Percentiles rank a stretch among this genome's conserved stretches.
These are phyloP conservation scores for Cryptocheilus praepositus DNA, from an alignment of 2,888 invertebrate genomes.

Conservation along the genomic window DNA sequence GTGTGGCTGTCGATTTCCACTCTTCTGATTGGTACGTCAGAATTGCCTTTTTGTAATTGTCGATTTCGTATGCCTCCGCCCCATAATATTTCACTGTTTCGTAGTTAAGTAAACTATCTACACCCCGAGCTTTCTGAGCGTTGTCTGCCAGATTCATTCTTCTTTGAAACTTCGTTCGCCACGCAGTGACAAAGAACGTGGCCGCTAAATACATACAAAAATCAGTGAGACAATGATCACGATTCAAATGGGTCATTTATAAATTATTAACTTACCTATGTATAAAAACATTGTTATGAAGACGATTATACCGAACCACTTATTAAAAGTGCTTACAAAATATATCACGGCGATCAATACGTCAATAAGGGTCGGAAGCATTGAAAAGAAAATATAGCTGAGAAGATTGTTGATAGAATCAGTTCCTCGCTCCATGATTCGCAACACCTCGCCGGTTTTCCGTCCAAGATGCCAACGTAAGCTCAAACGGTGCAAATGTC, in stretches of 20 bases:
- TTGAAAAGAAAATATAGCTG: conserved; percentile 94
- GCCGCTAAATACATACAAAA: conserved; percentile 78
- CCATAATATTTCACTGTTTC: conserved; percentile 99
- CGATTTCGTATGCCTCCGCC: conserved; percentile 93
- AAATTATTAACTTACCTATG: conserved; percentile 82
- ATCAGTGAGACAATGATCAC: conserved; percentile 18
- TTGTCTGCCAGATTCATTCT: conserved; percentile 97
- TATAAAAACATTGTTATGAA: conserved; percentile 95
- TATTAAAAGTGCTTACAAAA: conserved; percentile 91
- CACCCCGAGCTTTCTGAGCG: conserved; percentile 91
- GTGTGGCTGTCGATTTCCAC: conserved; percentile 89
- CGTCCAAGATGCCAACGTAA: conserved; percentile 95
- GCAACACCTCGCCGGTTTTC: conserved; percentile 97
- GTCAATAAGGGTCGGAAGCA: conserved; percentile 94
- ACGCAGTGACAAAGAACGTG: conserved; percentile 95
- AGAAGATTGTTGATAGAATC: conserved; percentile 96
- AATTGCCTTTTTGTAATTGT: conserved; percentile 90
- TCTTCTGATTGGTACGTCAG: conserved; percentile 92
- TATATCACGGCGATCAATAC: conserved; percentile 93
- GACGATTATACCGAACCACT: conserved; percentile 96
- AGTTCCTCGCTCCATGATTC: conserved; percentile 98
- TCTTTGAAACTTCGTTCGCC: conserved; percentile 96
- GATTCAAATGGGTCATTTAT: conserved; percentile 1
- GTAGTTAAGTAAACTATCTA: conserved; percentile 97
- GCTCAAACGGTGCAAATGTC: conserved; percentile 92